Percentiles rank a stretch among this genome's conserved stretches.
These are phyloP conservation scores for Carapus acus DNA, from an alignment of 2,797 vertebrate genomes.

Conservation along the genomic window DNA sequence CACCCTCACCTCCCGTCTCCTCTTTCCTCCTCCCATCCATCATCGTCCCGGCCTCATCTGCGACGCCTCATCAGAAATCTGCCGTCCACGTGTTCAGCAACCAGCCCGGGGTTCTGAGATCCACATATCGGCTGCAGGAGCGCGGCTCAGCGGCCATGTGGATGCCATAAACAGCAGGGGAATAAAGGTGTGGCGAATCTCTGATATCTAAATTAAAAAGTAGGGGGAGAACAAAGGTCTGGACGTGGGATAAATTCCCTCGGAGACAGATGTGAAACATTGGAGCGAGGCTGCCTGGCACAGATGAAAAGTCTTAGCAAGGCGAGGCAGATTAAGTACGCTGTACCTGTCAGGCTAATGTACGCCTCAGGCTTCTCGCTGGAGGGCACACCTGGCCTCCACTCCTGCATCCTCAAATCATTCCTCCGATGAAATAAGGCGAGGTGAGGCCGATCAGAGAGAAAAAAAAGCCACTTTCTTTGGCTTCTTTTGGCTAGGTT, in stretches of 20 bases:
- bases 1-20: too few species aligned
- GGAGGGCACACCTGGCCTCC: slow-evolving; percentile 7
- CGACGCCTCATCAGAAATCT: too few species aligned
- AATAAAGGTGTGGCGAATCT: neutral
- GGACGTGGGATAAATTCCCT: slow-evolving; percentile 1
- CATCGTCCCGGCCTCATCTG: too few species aligned
- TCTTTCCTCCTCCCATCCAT: too few species aligned
- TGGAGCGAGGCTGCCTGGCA: neutral
- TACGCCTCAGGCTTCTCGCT: neutral
- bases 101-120: too few species aligned
- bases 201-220: neutral
- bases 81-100: too few species aligned
- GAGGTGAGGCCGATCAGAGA: too few species aligned
- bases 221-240: neutral
- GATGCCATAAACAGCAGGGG: neutral
- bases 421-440: neutral
- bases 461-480: too few species aligned
- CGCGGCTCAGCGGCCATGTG: neutral
- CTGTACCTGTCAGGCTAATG: slow-evolving; percentile 3
- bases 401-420: neutral
- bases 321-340: slow-evolving; percentile 1
- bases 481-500: too few species aligned
- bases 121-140: too few species aligned
- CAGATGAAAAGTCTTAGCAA: slow-evolving; percentile 10
- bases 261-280: slow-evolving; percentile 13